Evolutionary conservation across 1,140 invertebrate species (phyloP).

Genomic region (Papilio helenus): DNA sequence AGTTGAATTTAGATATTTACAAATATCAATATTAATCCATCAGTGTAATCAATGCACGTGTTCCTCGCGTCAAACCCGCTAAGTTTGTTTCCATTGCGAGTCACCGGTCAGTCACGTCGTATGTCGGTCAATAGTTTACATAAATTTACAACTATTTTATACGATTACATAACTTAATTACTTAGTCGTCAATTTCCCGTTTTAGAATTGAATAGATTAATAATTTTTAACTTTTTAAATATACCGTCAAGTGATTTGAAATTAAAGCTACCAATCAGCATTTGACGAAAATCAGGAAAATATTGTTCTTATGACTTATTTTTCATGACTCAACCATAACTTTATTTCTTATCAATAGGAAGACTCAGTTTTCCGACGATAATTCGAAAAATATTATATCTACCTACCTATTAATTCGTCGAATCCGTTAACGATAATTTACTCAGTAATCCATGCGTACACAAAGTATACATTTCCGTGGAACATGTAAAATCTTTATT

Average conservation of each 20-base stretch:
- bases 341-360: background rate
- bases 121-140: slow-evolving; percentile 10
- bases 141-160: slow-evolving; percentile 18
- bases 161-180: slow-evolving; percentile 7
- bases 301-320: background rate
- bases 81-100: slow-evolving; percentile 16
- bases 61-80: background rate
- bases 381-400: background rate
- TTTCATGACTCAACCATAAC: background rate
- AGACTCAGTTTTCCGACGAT: background rate
- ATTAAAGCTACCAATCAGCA: background rate
- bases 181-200: background rate
- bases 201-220: background rate
- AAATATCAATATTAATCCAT: background rate
- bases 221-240: background rate
- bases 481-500: background rate
- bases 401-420: background rate
- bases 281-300: background rate
- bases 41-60: slow-evolving; percentile 12
- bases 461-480: no score
- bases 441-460: background rate
- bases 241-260: background rate
- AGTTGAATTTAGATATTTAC: no score
- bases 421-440: background rate
- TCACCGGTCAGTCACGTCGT: background rate